Base-by-base conservation (phyloP, 2,797 vertebrate genomes). In the Odontamblyopus rebecca region DNA sequence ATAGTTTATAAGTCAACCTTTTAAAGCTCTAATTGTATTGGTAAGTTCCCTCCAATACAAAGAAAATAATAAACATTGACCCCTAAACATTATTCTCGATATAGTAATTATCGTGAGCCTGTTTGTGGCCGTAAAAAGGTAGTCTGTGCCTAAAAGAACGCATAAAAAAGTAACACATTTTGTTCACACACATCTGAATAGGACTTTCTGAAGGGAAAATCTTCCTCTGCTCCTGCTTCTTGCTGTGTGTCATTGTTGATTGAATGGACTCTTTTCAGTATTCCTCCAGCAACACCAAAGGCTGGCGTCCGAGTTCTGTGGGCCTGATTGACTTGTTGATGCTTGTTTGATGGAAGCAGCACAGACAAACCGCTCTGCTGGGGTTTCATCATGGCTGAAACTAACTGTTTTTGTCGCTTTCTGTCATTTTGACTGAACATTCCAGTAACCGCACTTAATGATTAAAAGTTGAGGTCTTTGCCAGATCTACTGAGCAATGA, bases 241-340 rank as follows among this genome's bases (percentile, higher is more conserved):
- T 76, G 67, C 72, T 81, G 57, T 67, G 62, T 82, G 54, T 84
- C 67, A 77, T 72, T 54, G 1, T 78, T 86, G 85, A 89, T 75
- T 89, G 84, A 90, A 90, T 86, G 81, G 69, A 82, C 86, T 71
- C 83, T 88, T 84, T 78, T 88, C 78, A 78, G 76, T 71, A 76
- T 77, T 85, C 85, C 69, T 72, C 77, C 74, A 76, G 72, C 69
- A 73, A 75, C 89, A 76, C 86, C 74, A 72, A 85, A 84, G 77
- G 75, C 82, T 89, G 85, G 72, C 76, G 76, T 78, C 13, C 67
- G 41, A 23, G 13, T 27, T 77, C 79, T 85, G 82, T 78, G 64
- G 76, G 79, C n/a, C 77, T 67, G 72, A 80, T 88, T 84, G 72
- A 73, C 70, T 84, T 87, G 80, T 81, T 85, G 71, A 26, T 74